Conservation (phyloP, 2,797 vertebrate genomes). For the Peromyscus attwateri region DNA sequence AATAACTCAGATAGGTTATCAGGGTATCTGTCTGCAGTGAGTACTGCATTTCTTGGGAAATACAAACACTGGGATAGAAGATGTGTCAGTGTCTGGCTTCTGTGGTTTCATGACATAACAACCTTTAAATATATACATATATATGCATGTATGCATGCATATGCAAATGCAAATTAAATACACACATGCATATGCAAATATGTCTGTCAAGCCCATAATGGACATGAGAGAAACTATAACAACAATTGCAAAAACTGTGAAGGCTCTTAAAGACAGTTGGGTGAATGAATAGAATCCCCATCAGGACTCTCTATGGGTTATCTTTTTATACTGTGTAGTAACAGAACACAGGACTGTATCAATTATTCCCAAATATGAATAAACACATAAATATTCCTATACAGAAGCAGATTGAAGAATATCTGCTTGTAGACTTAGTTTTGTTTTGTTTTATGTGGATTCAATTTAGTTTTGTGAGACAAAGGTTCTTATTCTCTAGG, state of each 20-base stretch:
- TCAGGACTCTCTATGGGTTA: not conserved
- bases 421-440: not conserved
- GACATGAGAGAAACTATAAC: not conserved
- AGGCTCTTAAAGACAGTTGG: not conserved
- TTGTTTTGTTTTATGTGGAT: not conserved
- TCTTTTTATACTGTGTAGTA: not conserved
- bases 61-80: slow-evolving; percentile 4
- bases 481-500: not conserved
- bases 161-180: not conserved
- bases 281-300: not conserved
- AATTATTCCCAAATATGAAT: not conserved
- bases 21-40: not conserved
- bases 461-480: not conserved
- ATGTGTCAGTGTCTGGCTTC: not conserved
- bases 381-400: not conserved
- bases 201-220: not conserved
- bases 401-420: not conserved
- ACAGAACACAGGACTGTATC: not conserved
- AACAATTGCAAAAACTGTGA: not conserved
- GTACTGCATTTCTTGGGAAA: not conserved
- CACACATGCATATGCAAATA: not conserved
- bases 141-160: not conserved
- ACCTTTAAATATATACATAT: not conserved
- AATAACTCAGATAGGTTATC: not conserved
- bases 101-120: not conserved